Percentiles rank a stretch among this genome's conserved stretches.
Conservation (phyloP, 1,140 invertebrate species). For the Drosophila mauritiana region DNA sequence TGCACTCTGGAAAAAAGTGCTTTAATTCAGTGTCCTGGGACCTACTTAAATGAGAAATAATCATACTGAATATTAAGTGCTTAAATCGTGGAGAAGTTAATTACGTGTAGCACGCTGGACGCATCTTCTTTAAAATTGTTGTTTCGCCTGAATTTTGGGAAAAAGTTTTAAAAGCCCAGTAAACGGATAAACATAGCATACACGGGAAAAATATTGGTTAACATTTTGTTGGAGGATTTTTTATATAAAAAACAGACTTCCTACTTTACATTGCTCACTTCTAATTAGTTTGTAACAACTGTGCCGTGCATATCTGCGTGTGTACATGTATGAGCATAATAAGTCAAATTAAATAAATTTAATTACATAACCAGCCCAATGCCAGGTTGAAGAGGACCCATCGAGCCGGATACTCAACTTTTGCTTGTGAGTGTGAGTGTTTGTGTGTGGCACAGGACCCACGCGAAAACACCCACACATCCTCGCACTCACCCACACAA, state of each 20-base stretch:
- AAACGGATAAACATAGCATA: no score
- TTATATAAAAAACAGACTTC: neutral
- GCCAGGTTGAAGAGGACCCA: slow-evolving; percentile 16
- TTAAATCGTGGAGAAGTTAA: neutral
- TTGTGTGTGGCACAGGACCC: slow-evolving; percentile 1
- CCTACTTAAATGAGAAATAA: no score
- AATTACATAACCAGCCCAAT: slow-evolving; percentile 40
- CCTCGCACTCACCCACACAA: neutral
- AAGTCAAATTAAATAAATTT: slow-evolving; percentile 40
- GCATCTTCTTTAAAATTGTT: neutral
- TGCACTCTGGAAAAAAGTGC: slow-evolving; percentile 1
- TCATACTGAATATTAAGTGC: no score
- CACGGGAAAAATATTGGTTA: no score
- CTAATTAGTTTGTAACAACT: neutral
- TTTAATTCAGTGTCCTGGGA: no score
- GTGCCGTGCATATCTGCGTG: neutral
- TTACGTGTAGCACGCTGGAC: neutral
- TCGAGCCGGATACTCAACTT: slow-evolving; percentile 54
- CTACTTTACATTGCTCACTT: neutral
- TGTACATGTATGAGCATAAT: slow-evolving; percentile 1
- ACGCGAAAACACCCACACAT: slow-evolving; percentile 14
- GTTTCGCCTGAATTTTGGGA: neutral
- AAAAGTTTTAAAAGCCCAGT: neutral
- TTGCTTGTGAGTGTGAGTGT: slow-evolving; percentile 35
- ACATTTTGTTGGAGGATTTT: no score